Percentiles rank a stretch among this genome's conserved stretches.
Conservation (phyloP, 64 coral and sea anemone genomes). For the Platygyra sinensis region DNA sequence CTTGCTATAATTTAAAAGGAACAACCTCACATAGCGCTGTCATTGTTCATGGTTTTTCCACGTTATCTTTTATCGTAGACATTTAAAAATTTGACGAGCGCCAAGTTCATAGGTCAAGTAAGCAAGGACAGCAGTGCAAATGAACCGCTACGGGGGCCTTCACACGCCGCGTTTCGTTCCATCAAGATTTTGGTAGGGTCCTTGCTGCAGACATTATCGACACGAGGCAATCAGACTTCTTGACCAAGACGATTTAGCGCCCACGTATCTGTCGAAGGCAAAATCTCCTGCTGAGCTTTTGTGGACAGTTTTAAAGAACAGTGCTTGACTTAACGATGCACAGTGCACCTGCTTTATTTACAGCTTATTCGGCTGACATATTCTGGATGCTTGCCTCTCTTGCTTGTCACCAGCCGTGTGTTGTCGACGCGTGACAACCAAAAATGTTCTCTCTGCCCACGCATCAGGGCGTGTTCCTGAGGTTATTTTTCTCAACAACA, state of each 20-base stretch:
- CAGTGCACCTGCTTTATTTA: neutral
- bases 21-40: neutral
- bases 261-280: neutral
- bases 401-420: neutral
- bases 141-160: too few species aligned
- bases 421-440: neutral
- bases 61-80: neutral
- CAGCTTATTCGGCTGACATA: neutral
- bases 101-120: neutral
- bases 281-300: neutral
- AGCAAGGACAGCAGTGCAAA: neutral
- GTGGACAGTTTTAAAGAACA: neutral
- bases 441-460: neutral
- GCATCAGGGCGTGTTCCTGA: neutral
- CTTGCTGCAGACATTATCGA: too few species aligned
- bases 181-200: too few species aligned
- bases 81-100: neutral
- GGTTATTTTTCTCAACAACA: neutral
- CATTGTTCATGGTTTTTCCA: neutral
- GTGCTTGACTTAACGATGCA: neutral
- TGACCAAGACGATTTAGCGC: neutral
- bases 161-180: too few species aligned
- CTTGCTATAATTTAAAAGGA: neutral
- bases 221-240: too few species aligned
- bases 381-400: neutral